Percentiles rank a stretch among this genome's conserved stretches.
Conservation (phyloP, 2,888 invertebrate genomes). For the Ceraclea dissimilis region DNA sequence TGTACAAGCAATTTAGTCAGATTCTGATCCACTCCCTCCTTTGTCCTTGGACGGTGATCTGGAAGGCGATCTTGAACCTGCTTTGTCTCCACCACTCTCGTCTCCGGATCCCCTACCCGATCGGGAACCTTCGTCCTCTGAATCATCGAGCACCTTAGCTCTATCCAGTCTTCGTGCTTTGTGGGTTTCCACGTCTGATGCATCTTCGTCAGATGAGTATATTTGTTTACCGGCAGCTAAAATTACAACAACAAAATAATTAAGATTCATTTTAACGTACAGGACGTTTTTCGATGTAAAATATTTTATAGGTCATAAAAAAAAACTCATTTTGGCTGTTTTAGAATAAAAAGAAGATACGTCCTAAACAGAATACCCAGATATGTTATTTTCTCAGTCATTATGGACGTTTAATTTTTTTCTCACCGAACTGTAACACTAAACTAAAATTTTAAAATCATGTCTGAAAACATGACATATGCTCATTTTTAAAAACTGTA, state of each 20-base stretch:
- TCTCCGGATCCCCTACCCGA: conserved; percentile 32
- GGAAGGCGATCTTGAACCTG: conserved; percentile 24
- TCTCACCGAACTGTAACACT: no score
- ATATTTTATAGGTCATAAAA: conserved; percentile 1
- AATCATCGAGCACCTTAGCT: conserved; percentile 72
- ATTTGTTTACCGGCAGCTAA: conserved; percentile 57
- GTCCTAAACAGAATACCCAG: no score
- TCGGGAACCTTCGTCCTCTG: conserved; percentile 53
- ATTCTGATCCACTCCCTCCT: conserved; percentile 20
- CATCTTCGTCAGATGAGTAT: conserved; percentile 85
- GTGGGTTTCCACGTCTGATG: conserved; percentile 72
- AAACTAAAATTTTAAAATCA: no score
- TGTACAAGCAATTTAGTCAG: conserved; percentile 7
- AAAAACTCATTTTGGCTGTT: background rate
- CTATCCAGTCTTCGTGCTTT: conserved; percentile 66
- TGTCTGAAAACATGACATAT: no score
- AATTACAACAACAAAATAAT: conserved; percentile 9
- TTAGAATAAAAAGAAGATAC: no score
- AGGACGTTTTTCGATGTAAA: background rate
- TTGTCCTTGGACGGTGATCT: conserved; percentile 10
- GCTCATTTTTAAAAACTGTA: no score
- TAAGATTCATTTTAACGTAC: no score
- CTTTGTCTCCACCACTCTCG: conserved; percentile 32
- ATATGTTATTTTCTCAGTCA: no score
- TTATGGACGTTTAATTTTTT: no score